Evolutionary conservation across 1,140 invertebrate species (phyloP).

Genomic region (Diploscapter pachys): DNA sequence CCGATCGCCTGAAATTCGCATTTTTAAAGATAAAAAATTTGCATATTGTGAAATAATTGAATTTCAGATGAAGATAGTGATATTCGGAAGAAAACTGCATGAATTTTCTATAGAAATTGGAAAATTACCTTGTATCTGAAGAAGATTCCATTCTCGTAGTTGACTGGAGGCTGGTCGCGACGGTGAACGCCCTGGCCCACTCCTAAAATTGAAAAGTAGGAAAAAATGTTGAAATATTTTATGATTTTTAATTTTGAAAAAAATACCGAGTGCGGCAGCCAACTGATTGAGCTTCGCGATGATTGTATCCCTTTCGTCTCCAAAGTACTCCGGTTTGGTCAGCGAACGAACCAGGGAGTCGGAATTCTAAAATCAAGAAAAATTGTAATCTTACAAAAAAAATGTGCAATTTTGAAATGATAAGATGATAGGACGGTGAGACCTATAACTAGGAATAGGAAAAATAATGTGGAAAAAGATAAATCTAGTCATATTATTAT

Average conservation of each 20-base stretch:
- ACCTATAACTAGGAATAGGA: neutral
- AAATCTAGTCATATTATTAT: conserved; percentile 12
- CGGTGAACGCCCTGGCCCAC: conserved; percentile 16
- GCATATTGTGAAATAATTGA: too few relatives aligned
- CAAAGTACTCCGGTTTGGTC: conserved; percentile 22
- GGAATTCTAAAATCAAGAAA: conserved; percentile 17
- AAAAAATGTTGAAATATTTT: too few relatives aligned
- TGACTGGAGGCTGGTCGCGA: conserved; percentile 17
- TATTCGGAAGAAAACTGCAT: neutral
- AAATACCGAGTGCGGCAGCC: too few relatives aligned
- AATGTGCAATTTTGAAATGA: neutral
- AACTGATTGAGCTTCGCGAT: conserved; percentile 32
- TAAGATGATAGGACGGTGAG: neutral
- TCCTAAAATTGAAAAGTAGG: neutral
- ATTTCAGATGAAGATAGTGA: too few relatives aligned
- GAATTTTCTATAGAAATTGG: neutral
- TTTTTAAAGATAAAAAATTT: neutral
- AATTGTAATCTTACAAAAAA: neutral
- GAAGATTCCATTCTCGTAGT: conserved; percentile 27
- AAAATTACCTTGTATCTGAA: conserved; percentile 18
- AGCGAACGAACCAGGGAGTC: conserved; percentile 26
- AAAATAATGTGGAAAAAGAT: neutral
- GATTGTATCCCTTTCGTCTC: conserved; percentile 28
- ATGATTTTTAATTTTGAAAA: too few relatives aligned
- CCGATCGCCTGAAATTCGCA: conserved; percentile 21